Conservation (phyloP, 2,113 vertebrate species). For the Aegotheles bennettii region DNA sequence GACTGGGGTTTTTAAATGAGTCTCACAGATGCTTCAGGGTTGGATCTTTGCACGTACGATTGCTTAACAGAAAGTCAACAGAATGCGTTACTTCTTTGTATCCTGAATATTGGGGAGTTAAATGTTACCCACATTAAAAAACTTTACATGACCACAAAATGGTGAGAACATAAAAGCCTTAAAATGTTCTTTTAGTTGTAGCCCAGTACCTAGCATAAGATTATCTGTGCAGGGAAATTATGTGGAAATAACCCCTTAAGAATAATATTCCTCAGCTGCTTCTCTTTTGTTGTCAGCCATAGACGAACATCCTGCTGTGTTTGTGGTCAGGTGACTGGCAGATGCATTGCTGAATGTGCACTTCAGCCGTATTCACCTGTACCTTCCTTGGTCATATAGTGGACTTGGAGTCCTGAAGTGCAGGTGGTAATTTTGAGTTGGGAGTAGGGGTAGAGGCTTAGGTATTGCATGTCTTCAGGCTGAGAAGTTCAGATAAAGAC, state of each 20-base stretch:
- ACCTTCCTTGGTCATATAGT: background rate
- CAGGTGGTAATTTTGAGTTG: background rate
- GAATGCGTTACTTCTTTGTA: background rate
- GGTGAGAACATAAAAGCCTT: background rate
- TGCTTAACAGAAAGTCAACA: background rate
- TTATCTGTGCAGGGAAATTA: background rate
- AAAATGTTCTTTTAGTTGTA: background rate
- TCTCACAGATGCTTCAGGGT: background rate
- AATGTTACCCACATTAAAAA: background rate
- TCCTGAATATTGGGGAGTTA: background rate
- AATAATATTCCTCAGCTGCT: background rate
- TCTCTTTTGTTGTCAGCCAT: background rate
- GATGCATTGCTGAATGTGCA: background rate
- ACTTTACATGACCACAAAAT: background rate
- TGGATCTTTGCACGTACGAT: background rate
- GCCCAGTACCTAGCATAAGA: background rate
- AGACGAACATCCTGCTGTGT: background rate
- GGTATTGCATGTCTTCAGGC: background rate
- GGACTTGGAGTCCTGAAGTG: background rate
- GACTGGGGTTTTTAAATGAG: background rate
- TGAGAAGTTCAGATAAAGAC: background rate
- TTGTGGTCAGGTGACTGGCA: background rate
- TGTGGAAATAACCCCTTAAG: background rate
- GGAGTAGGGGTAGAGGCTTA: background rate
- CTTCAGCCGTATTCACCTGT: background rate